Evolutionary conservation across 2,797 vertebrate genomes (phyloP), one percentile per base, ranked within the genome.

Genomic region (Meriones psammophilus): DNA sequence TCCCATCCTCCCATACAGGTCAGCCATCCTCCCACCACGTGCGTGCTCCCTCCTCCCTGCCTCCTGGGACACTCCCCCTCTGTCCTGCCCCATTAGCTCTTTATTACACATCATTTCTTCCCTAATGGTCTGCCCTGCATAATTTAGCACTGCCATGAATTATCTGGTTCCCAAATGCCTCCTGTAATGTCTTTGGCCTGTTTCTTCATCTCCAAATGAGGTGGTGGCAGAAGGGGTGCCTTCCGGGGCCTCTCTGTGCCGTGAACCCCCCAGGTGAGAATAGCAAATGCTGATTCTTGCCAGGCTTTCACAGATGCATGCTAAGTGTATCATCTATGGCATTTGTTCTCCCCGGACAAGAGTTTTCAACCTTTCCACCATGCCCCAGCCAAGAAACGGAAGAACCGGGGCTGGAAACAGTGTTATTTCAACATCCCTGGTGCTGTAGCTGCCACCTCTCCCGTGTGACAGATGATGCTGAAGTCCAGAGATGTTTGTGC

Each of bases 31-130:
- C 36, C 60, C 6, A 0, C n/a, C 39, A 39, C 36, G 0, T 10
- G 33, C 36, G 0, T 10, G 33, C 4, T 36, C 24, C 50, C 77
- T 24, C 0, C 39, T 56, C 62, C 13, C 69, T 1, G 76, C 6
- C 74, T 83, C 78, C n/a, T 2, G 83, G 79, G 26, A 60, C 83
- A 64, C 68, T 64, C 10, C 64, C 50, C 33, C 1, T 66, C 66
- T 58, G 88, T 62, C 94, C 64, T 0, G 0, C 36, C 78, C 92
- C 71, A 80, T 88, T 88, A 96, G 73, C 74, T 73, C 88, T 91
- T 91, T 50, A 79, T 86, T 50, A 42, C 13, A 66, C 60, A 30
- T 90, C 0, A 0, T 91, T 89, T 73, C 94, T 26, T 73, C 96
- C 58, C 64, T 96, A 88, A 95, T 91, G 54, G 24, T n/a, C 89